phyloP scores from a whole-genome alignment of 2,888 invertebrate genomes.

The Sclerodermus sp. region DNA sequence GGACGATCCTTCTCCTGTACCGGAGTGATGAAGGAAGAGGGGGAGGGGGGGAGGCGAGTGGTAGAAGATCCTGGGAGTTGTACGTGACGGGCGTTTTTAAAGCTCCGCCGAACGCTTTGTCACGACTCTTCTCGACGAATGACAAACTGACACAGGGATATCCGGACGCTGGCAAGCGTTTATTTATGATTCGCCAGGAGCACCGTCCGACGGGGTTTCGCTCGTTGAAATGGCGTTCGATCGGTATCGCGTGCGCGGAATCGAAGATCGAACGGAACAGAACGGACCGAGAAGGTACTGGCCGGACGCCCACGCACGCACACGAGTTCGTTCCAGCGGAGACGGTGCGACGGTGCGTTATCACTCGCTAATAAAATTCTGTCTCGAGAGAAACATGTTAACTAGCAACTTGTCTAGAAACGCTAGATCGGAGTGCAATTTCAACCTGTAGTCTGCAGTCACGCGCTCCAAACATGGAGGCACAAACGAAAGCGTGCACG shows the following conservation, averaged over 20 bases:
- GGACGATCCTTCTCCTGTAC: too few species aligned
- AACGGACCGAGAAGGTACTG: slow-evolving; percentile 4
- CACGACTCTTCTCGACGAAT: slow-evolving; percentile 22
- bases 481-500: too few species aligned
- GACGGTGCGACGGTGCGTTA: too few species aligned
- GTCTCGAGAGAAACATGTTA: too few species aligned
- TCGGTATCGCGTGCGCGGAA: slow-evolving; percentile 29
- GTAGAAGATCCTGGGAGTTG: not conserved
- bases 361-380: too few species aligned
- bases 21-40: too few species aligned
- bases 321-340: not conserved
- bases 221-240: slow-evolving; percentile 26
- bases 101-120: slow-evolving; percentile 27
- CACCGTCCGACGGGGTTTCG: slow-evolving; percentile 18
- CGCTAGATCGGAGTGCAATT: too few species aligned
- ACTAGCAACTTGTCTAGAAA: too few species aligned
- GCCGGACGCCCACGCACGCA: not conserved
- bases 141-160: slow-evolving; percentile 34
- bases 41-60: not conserved
- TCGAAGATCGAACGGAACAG: slow-evolving; percentile 16
- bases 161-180: slow-evolving; percentile 33
- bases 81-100: slow-evolving; percentile 30
- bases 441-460: too few species aligned
- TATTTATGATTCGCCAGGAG: slow-evolving; percentile 30
- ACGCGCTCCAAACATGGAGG: too few species aligned